Conservation (phyloP, 2,888 invertebrate genomes). For the Spialia ferax region DNA sequence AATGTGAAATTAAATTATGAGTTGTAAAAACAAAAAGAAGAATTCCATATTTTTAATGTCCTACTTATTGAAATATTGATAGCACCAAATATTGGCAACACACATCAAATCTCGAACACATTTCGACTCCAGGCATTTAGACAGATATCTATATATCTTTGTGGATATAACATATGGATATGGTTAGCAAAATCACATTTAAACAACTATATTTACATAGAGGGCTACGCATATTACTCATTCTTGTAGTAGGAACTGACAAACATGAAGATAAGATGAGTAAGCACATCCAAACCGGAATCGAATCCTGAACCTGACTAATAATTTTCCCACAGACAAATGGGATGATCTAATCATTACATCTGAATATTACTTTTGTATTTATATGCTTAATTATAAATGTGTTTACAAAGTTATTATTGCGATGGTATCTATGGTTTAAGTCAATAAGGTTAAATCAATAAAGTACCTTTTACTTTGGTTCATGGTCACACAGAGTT, state of each 20-base stretch:
- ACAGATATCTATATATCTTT: no score
- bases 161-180: no score
- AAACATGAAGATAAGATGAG: conserved; percentile 31
- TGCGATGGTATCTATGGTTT: conserved; percentile 19
- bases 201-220: neutral
- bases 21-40: no score
- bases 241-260: conserved; percentile 25
- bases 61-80: no score
- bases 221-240: conserved; percentile 20
- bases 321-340: conserved; percentile 50
- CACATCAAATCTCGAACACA: no score
- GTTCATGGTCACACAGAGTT: conserved; percentile 27
- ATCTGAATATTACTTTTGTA: conserved; percentile 32
- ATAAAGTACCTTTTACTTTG: conserved; percentile 37
- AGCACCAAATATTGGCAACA: no score
- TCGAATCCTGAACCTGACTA: conserved; percentile 51
- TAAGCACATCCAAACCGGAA: conserved; percentile 54
- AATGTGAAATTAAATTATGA: no score
- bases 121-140: no score
- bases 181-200: no score
- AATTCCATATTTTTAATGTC: no score
- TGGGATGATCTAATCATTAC: conserved; percentile 41
- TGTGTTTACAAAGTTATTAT: conserved; percentile 18
- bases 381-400: conserved; percentile 23
- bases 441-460: conserved; percentile 29